Base-by-base conservation (phyloP, 1,140 invertebrate species). In the Melipona quadrifasciata region DNA sequence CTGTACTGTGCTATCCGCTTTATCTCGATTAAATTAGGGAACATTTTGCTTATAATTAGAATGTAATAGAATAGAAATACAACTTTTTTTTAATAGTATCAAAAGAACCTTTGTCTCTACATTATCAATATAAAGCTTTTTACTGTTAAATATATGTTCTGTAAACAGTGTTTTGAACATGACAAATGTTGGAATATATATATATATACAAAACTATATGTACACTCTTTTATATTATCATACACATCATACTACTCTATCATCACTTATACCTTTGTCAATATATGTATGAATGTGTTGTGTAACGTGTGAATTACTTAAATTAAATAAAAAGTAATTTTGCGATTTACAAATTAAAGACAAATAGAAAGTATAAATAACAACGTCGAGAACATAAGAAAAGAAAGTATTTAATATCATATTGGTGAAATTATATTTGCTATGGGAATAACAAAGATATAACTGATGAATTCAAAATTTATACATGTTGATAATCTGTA, bases 201-300 rank as follows among this genome's bases (percentile, higher is more conserved):
- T n/a, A 61, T 89, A 82, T 87, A 90, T 83, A 90, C 27, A 65
- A 89, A 90, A 86, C 85, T 90, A 90, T 90, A 90, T 90, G 87
- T 86, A 90, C 86, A 90, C 74, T 74, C 76, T 77, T 82, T 67
- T 83, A 67, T 89, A 83, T 89, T 84, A 87, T n/a, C n/a, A n/a
- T 90, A 90, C 89, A 90, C 68, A 81, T 76, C 81, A 85, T 84
- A 78, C 74, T 89, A 85, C 17, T 87, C 68, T 24, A 55, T 55
- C 75, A 57, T 80, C 85, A 75, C 67, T 86, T 84, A 89, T 90
- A 90, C 87, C 89, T 84, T 90, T 86, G 82, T 27, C 82, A 87
- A 39, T 71, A 65, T 31, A 16, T 51, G 58, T 57, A 12, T 71
- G 55, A 64, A 14, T 31, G 57, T 19, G 16, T 75, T 61, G 12